Evolutionary conservation across 2,888 invertebrate genomes (phyloP).

Genomic region (Rotaria sp.): DNA sequence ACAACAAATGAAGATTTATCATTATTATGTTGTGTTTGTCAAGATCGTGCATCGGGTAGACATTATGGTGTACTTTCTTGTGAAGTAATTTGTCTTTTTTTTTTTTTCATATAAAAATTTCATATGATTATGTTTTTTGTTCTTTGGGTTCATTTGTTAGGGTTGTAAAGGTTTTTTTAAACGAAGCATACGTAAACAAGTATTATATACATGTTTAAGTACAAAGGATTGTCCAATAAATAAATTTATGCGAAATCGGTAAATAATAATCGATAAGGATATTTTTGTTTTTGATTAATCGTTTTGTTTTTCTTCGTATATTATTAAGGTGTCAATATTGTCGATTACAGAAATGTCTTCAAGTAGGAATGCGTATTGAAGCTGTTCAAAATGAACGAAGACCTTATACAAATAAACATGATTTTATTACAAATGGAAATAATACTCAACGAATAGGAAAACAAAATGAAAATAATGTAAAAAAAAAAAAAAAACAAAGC

Average conservation of each 20-base stretch:
- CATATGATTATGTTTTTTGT: no score
- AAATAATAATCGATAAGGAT: neutral
- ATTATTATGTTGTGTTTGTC: constrained; percentile 10
- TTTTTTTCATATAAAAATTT: neutral
- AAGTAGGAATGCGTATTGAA: constrained; percentile 38
- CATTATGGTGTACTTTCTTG: neutral
- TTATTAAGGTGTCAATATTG: constrained; percentile 36
- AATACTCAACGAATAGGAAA: neutral
- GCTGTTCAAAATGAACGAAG: constrained; percentile 41
- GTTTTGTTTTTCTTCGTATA: neutral
- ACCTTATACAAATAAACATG: constrained; percentile 29
- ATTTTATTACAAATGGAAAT: neutral
- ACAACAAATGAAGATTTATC: neutral
- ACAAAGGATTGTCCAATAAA: constrained; percentile 37
- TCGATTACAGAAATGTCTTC: constrained; percentile 40
- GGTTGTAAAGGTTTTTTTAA: constrained; percentile 41
- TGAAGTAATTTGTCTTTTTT: neutral
- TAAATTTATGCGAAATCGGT: constrained; percentile 40
- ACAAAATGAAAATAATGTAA: neutral
- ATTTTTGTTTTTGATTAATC: neutral
- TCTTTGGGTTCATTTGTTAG: neutral
- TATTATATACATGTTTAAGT: constrained; percentile 39
- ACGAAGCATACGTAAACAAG: constrained; percentile 38
- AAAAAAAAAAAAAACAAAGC: no score
- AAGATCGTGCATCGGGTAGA: constrained; percentile 19